Evolutionary conservation across 2,888 invertebrate genomes (phyloP).

Genomic region (Orchesellides sinensis): DNA sequence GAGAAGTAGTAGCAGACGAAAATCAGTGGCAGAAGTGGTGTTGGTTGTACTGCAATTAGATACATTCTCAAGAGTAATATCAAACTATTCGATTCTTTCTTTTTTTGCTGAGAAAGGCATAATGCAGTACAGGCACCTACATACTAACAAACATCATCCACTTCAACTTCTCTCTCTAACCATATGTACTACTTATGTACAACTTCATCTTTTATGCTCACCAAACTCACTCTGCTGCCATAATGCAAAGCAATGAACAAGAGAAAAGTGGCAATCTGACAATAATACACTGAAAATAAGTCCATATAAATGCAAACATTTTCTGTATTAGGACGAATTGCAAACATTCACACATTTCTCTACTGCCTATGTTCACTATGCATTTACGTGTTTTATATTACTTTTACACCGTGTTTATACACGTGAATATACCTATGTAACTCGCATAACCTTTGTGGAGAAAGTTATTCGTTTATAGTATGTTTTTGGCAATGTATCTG

Average conservation of each 20-base stretch:
- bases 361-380: too few species aligned
- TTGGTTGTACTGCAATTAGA: not conserved
- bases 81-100: not conserved
- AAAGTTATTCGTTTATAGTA: too few species aligned
- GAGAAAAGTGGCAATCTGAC: constrained; percentile 35
- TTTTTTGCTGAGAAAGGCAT: not conserved
- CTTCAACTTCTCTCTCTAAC: too few species aligned
- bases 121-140: not conserved
- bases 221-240: too few species aligned
- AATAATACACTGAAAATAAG: constrained; percentile 17
- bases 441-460: not conserved
- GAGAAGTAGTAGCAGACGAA: constrained; percentile 16
- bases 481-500: not conserved
- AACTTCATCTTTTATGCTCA: too few species aligned
- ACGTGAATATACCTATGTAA: not conserved
- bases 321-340: not conserved
- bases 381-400: too few species aligned
- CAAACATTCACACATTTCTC: not conserved
- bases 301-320: constrained; percentile 13
- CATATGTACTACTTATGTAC: too few species aligned
- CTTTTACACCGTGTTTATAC: too few species aligned
- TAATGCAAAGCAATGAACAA: constrained; percentile 8
- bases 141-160: not conserved
- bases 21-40: not conserved
- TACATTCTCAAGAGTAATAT: too few species aligned